Conservation (phyloP, 2,113 vertebrate species). For the Platichthys stellatus region DNA sequence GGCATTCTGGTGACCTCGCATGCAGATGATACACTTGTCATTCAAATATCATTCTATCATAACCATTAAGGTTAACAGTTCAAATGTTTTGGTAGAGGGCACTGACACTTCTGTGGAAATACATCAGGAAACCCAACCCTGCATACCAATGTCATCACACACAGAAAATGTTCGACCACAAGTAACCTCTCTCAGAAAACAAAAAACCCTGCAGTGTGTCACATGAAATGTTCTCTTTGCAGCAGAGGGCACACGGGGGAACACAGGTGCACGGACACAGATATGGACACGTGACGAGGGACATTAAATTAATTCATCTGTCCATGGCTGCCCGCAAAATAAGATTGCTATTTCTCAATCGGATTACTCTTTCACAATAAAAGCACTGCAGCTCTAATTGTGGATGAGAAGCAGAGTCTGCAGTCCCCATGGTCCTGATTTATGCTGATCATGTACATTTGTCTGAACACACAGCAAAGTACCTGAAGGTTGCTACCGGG, state of each 20-base stretch:
- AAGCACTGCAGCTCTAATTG: no score
- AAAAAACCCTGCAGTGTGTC: neutral
- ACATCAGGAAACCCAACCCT: conserved; percentile 48
- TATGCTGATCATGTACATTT: no score
- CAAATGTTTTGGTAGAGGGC: neutral
- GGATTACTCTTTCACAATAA: no score
- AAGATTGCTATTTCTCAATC: neutral
- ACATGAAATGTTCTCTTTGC: neutral
- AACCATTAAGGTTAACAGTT: neutral
- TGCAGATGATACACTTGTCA: neutral
- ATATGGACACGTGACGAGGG: neutral
- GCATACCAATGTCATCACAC: conserved; percentile 31
- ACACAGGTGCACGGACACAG: neutral
- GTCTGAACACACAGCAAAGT: no score
- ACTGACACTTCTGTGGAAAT: neutral
- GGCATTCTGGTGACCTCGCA: neutral
- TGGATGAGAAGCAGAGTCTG: no score
- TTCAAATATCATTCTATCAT: neutral
- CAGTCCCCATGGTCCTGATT: no score
- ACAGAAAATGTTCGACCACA: neutral
- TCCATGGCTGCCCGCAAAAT: neutral
- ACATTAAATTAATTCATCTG: conserved; percentile 9
- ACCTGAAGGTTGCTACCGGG: no score
- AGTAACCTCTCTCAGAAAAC: conserved; percentile 18
- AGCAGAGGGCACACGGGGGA: neutral